Conservation (phyloP, 2,888 invertebrate species). For the Choreutis nemorana region DNA sequence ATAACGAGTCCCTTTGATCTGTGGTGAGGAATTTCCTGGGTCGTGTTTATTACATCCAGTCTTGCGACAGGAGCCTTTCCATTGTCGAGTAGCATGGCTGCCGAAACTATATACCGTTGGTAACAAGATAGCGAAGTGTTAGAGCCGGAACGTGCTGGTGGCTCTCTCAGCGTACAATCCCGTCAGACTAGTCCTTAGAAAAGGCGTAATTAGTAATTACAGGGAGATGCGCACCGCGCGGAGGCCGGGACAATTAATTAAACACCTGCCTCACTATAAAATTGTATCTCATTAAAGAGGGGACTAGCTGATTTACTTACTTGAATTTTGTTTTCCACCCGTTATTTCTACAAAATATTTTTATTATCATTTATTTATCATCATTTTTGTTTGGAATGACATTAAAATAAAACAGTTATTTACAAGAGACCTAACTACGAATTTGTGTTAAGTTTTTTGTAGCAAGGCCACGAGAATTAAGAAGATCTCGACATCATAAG, state of each 20-base stretch:
- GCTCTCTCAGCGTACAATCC: slow-evolving; percentile 15
- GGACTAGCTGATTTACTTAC: not conserved
- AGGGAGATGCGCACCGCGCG: slow-evolving; percentile 10
- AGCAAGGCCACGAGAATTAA: too few relatives aligned
- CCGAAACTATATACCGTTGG: slow-evolving; percentile 42
- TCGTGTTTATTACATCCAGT: slow-evolving; percentile 34
- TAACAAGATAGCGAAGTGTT: slow-evolving; percentile 28
- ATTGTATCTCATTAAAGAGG: slow-evolving; percentile 20
- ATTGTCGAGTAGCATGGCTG: slow-evolving; percentile 27
- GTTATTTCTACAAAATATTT: too few relatives aligned
- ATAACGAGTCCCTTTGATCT: too few relatives aligned
- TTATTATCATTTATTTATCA: too few relatives aligned
- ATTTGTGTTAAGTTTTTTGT: too few relatives aligned
- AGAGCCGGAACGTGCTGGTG: slow-evolving; percentile 32
- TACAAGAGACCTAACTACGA: too few relatives aligned
- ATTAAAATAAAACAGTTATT: too few relatives aligned
- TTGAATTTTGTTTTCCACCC: too few relatives aligned
- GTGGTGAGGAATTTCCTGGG: slow-evolving; percentile 1
- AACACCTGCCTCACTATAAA: slow-evolving; percentile 29
- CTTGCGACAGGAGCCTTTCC: slow-evolving; percentile 20
- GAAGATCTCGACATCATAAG: too few relatives aligned
- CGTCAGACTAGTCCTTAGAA: slow-evolving; percentile 19
- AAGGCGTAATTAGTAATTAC: slow-evolving; percentile 24
- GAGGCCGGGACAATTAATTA: slow-evolving; percentile 27
- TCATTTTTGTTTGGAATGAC: too few relatives aligned